Evolutionary conservation across 2,113 vertebrate species (phyloP).

Genomic region (Pseudopodoces humilis): DNA sequence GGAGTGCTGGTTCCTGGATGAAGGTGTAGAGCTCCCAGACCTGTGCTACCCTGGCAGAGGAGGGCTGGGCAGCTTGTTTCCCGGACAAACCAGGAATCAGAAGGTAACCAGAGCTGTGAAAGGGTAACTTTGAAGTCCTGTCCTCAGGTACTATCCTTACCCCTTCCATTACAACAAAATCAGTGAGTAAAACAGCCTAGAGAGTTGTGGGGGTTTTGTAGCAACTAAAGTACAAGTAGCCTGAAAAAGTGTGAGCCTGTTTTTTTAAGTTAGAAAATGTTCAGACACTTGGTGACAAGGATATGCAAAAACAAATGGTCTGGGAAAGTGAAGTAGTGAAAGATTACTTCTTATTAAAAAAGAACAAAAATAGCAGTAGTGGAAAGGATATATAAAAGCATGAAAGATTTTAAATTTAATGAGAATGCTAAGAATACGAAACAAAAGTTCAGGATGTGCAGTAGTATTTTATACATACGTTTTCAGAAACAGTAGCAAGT

Average conservation of each 20-base stretch:
- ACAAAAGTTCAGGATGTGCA: neutral
- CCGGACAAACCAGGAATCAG: neutral
- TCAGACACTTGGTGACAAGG: neutral
- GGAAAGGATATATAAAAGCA: neutral
- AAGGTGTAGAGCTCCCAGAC: neutral
- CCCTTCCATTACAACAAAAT: neutral
- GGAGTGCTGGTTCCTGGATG: neutral
- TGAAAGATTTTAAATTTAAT: neutral
- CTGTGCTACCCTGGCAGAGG: neutral
- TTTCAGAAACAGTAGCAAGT: neutral
- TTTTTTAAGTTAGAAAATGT: neutral
- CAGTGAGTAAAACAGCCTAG: neutral
- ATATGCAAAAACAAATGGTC: neutral
- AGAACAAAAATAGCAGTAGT: neutral
- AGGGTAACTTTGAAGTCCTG: neutral
- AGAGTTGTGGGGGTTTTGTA: neutral
- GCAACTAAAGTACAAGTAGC: neutral
- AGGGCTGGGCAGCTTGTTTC: neutral
- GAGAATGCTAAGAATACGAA: neutral
- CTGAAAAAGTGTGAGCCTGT: neutral
- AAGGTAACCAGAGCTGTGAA: neutral
- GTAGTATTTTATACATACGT: neutral
- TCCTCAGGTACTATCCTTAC: neutral
- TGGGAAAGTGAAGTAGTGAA: neutral
- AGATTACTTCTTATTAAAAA: neutral